Evolutionary conservation across 2,113 vertebrate species (phyloP).

Genomic region (Puntigrus tetrazona): DNA sequence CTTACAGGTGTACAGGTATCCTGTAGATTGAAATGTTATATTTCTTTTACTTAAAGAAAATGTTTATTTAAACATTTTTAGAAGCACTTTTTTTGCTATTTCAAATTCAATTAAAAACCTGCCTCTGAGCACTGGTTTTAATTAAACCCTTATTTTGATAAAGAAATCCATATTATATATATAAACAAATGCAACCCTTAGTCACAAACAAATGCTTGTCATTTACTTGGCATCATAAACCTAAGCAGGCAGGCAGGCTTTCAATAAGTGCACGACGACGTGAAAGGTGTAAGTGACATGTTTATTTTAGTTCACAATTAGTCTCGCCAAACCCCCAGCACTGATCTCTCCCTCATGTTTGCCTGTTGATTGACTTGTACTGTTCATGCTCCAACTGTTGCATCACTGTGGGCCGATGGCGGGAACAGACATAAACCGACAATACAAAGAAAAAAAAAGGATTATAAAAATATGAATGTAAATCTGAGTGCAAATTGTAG

Average conservation of each 20-base stretch:
- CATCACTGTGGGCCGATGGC: neutral
- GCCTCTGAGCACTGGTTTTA: neutral
- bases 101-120: neutral
- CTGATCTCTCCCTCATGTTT: neutral
- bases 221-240: conserved; percentile 3
- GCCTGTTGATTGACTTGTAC: conserved; percentile 37
- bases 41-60: neutral
- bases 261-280: conserved; percentile 5
- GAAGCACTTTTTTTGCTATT: neutral
- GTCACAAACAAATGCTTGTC: conserved; percentile 24
- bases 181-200: conserved; percentile 23
- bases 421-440: conserved; percentile 17
- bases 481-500: neutral
- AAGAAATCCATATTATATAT: neutral
- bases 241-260: neutral
- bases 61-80: neutral
- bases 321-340: conserved; percentile 34
- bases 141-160: neutral
- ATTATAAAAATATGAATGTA: neutral
- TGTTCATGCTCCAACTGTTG: conserved; percentile 10
- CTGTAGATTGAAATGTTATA: neutral
- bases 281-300: conserved; percentile 36
- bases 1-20: neutral
- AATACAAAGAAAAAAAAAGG: neutral
- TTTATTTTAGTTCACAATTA: conserved; percentile 47